phyloP scores from a whole-genome alignment of 1,140 invertebrate genomes.

The Bombus balteatus region DNA sequence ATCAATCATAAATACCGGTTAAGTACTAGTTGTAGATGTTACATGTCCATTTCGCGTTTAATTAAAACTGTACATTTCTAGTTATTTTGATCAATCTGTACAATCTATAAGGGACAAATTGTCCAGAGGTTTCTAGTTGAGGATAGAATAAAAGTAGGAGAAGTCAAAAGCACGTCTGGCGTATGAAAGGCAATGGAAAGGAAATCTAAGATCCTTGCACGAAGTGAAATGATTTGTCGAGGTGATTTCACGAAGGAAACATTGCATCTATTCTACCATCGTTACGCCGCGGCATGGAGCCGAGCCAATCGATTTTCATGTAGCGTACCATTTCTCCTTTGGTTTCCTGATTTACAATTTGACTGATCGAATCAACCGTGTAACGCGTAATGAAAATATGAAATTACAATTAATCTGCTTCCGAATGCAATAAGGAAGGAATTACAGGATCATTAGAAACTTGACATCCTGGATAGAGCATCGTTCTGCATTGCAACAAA shows the following conservation, averaged over 20 bases:
- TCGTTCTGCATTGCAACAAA: too few relatives aligned
- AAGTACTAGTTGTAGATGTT: neutral
- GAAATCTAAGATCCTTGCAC: conserved; percentile 10
- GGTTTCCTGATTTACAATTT: conserved; percentile 5
- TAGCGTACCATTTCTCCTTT: neutral
- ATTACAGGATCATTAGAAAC: too few relatives aligned
- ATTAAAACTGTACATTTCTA: neutral
- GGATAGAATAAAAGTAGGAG: neutral
- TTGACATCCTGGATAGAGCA: too few relatives aligned
- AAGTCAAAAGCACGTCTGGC: neutral
- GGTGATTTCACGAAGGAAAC: conserved; percentile 30
- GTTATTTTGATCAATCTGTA: neutral
- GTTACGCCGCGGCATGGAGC: conserved; percentile 12
- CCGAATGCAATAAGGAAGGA: neutral
- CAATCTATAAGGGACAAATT: neutral
- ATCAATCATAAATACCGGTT: too few relatives aligned
- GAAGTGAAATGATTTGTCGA: conserved; percentile 29
- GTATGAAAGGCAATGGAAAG: neutral
- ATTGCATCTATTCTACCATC: conserved; percentile 12
- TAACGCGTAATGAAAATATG: conserved; percentile 1
- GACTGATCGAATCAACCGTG: neutral
- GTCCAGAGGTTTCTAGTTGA: too few relatives aligned
- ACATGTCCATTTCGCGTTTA: neutral
- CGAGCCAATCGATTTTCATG: conserved; percentile 10
- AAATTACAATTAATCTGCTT: conserved; percentile 29